These are phyloP conservation scores for Choreutis nemorana DNA, from an alignment of 2,888 invertebrate genomes.

Conservation along the genomic window DNA sequence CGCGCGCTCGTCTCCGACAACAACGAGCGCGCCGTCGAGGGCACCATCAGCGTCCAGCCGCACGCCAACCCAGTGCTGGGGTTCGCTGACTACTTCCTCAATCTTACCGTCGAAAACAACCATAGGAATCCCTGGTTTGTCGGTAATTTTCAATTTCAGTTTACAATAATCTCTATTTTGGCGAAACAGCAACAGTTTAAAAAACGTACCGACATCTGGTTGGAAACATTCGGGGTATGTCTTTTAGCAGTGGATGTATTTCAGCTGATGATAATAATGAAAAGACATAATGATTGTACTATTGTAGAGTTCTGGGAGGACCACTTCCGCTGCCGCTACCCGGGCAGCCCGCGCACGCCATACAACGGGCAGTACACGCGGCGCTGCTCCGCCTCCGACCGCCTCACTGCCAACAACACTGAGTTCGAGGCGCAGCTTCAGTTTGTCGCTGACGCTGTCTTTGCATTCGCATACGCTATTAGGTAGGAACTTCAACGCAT, in stretches of 20 bases:
- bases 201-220: too few species aligned
- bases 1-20: constrained; percentile 84
- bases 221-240: background rate
- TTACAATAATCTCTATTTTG: constrained; percentile 1
- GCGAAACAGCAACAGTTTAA: too few species aligned
- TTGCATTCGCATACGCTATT: constrained; percentile 91
- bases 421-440: constrained; percentile 93
- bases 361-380: constrained; percentile 76
- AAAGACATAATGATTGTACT: constrained; percentile 1
- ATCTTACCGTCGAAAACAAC: constrained; percentile 86
- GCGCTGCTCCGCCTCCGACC: constrained; percentile 81
- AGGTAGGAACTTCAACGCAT: constrained; percentile 47
- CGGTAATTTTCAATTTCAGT: constrained; percentile 60
- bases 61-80: constrained; percentile 88
- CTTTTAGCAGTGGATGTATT: background rate
- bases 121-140: constrained; percentile 95
- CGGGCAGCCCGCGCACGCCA: constrained; percentile 80
- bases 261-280: background rate
- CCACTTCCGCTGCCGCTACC: constrained; percentile 87
- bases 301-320: constrained; percentile 91
- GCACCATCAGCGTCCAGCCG: constrained; percentile 91
- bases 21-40: constrained; percentile 80
- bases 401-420: constrained; percentile 76
- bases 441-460: constrained; percentile 94
- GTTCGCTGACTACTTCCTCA: constrained; percentile 87